Base-by-base conservation (phyloP, 2,797 vertebrate genomes). In the Hyperoplus lanceolatus region DNA sequence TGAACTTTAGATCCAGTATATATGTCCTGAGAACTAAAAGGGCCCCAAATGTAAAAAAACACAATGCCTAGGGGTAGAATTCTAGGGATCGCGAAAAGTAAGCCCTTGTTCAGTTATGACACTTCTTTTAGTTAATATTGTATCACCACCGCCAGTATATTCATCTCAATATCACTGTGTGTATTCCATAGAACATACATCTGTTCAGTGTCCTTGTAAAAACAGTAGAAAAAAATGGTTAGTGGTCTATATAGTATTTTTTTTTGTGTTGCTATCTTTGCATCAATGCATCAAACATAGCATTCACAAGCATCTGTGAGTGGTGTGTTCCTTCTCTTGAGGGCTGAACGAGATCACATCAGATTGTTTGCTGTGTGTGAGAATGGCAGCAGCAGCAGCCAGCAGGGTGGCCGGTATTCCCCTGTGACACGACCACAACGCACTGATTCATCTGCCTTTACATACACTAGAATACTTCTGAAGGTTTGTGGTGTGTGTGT, bases 391-490 rank as follows among this genome's bases (percentile, higher is more conserved):
- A 51, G 59, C 8, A 59, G 72, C 53, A 69, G 69, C 81, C 73
- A 67, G 72, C 70, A 85, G 81, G 85, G 85, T 90, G 87, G 84
- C 80, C 81, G 60, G 67, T 70, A 77, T 42, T 85, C 68, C 81
- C 70, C 67, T 70, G 63, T 3, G 43, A 85, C 66, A 66, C n/a
- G 0, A 86, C 85, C 89, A 86, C 85, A 88, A 83, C 89, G 87
- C 76, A 41, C 56, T 80, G 81, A 89, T 91, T 89, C 86, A 90
- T 85, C 83, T 90, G 73, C 84, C 38, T 84, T 70, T 80, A 73
- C 79, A 80, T 75, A 86, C 82, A 83, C 75, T 82, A 62, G 59
- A 83, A 65, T 70, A 82, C 78, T 75, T 83, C 75, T 84, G 72
- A 53, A 75, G 0, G 71, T 79, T 9, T 80, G 77, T 68, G 64